Evolutionary conservation across 2,888 invertebrate species (phyloP), one percentile per base, ranked within the genome.

Genomic region (Drosophila antonietae): DNA sequence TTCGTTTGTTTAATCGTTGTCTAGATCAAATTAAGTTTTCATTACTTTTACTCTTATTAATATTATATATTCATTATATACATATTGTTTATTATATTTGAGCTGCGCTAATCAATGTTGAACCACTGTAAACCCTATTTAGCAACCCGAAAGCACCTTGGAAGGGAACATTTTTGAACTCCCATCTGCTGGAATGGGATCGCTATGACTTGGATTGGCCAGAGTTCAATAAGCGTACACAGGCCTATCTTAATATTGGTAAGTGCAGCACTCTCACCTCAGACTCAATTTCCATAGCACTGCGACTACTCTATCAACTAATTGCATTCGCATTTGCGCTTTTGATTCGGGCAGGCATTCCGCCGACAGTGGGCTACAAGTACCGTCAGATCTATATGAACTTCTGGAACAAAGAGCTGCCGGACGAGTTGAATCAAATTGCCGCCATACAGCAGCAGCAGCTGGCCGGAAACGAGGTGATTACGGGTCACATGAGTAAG

Each of bases 351-450:
- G 7, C 67, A 93, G 98, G 96, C 67, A 95, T 96, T 76, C 96
- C 97, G 4, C 96, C 97, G 0, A 94, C 94, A 46, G 94, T 96
- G 46, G 95, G 95, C 66, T 95, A 95, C 71, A 95, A 96, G 80
- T 98, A 98, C 92, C 94, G 97, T 46, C 94, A 95, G 8, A 95
- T 95, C 74, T 96, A 96, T 88, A 95, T 97, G 89, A 95, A 95
- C 52, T 97, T 96, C 89, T 98, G 98, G 98, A 95, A 96, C 78
- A 95, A 97, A 62, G 94, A 95, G 46, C 94, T 98, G 55, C 97
- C 97, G 0, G 95, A 95, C 78, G 94, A 96, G 80, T 94, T 95
- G 86, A 95, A 95, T 83, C 94, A 91, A 90, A 93, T 92, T 61
- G 90, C 91, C 7, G 82, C 79, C 37, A 91, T 91, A 51, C 92